Conservation (phyloP, 2,888 invertebrate species). For the Pedicia rivosa region DNA sequence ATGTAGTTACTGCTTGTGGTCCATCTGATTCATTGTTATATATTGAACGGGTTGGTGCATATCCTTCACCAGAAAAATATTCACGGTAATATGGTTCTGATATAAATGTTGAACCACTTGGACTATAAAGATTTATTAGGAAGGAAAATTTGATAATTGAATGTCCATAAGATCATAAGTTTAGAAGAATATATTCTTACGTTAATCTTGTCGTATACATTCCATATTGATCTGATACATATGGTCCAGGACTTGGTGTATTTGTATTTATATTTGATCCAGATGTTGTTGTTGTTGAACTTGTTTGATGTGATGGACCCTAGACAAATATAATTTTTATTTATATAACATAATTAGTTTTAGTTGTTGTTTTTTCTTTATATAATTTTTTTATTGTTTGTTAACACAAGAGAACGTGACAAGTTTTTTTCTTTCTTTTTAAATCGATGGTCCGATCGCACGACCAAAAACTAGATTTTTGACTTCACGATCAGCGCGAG, state of each 20-base stretch:
- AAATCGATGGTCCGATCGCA: no score
- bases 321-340: no score
- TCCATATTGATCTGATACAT: slow-evolving; percentile 30
- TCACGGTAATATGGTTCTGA: slow-evolving; percentile 60
- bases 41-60: slow-evolving; percentile 25
- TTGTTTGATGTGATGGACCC: slow-evolving; percentile 22
- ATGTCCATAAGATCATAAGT: not conserved
- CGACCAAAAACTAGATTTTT: no score
- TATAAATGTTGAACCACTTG: slow-evolving; percentile 37
- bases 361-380: slow-evolving; percentile 6
- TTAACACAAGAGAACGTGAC: no score
- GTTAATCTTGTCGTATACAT: slow-evolving; percentile 27
- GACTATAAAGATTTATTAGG: slow-evolving; percentile 6
- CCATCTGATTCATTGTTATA: slow-evolving; percentile 24
- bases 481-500: no score
- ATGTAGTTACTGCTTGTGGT: slow-evolving; percentile 25
- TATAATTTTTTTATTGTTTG: no score
- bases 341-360: no score
- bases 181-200: slow-evolving; percentile 9
- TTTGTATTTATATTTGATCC: slow-evolving; percentile 26
- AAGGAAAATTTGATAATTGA: not conserved
- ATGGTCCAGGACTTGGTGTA: slow-evolving; percentile 31
- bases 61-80: slow-evolving; percentile 46
- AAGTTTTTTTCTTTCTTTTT: no score
- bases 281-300: slow-evolving; percentile 17